phyloP scores from a whole-genome alignment of 1,140 invertebrate species.

The Dryas iulia region DNA sequence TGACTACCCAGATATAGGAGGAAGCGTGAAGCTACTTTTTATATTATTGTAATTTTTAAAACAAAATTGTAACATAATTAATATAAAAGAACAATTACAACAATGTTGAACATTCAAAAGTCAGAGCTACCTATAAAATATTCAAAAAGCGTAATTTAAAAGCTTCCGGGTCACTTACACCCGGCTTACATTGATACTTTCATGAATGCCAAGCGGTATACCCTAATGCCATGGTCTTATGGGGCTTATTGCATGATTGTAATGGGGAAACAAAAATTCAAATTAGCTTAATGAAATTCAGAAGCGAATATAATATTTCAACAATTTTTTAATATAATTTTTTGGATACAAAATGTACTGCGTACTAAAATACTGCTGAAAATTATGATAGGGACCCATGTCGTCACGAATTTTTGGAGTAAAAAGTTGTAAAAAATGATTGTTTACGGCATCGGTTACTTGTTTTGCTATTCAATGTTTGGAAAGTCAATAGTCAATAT shows the following conservation, averaged over 20 bases:
- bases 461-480: background rate
- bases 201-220: background rate
- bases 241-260: conserved; percentile 7
- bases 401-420: background rate
- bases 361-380: background rate
- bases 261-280: background rate
- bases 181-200: background rate
- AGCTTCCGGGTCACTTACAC: background rate
- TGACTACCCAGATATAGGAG: too few relatives aligned
- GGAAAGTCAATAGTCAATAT: too few relatives aligned
- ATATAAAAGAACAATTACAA: too few relatives aligned
- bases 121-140: background rate
- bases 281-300: background rate
- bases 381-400: background rate
- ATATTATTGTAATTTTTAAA: too few relatives aligned
- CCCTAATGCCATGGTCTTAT: conserved; percentile 3
- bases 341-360: background rate
- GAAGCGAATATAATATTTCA: background rate
- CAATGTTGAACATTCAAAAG: background rate
- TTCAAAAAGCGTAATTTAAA: conserved; percentile 8
- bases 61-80: too few relatives aligned
- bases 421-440: background rate
- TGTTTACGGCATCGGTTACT: background rate
- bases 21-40: too few relatives aligned
- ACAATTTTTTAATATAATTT: background rate